Evolutionary conservation across 2,113 vertebrate genomes (phyloP).

Genomic region (Morone saxatilis): DNA sequence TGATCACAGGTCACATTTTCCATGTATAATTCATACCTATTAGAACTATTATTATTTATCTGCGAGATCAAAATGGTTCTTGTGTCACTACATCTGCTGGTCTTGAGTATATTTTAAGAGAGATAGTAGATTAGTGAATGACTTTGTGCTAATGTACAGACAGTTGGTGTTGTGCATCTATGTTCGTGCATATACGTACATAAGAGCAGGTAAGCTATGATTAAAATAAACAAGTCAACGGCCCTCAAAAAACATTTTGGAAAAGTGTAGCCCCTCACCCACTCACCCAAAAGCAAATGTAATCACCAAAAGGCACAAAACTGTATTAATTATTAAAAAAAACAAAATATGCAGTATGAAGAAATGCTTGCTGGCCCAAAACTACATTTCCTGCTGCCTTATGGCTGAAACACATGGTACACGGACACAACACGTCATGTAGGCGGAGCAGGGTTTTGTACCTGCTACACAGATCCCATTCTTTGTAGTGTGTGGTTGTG

Average conservation of each 20-base stretch:
- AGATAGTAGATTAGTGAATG: neutral
- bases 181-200: neutral
- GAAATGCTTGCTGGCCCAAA: neutral
- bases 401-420: too few species aligned
- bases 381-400: too few species aligned
- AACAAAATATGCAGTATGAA: neutral
- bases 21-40: neutral
- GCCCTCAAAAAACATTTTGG: neutral
- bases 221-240: slow-evolving; percentile 1
- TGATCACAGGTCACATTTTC: slow-evolving; percentile 2
- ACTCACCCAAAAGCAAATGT: neutral
- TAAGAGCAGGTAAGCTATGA: neutral
- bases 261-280: neutral
- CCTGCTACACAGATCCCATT: too few species aligned
- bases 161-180: neutral
- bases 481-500: too few species aligned
- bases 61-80: neutral
- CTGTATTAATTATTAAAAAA: neutral
- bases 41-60: neutral
- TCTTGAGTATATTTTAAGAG: neutral
- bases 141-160: neutral
- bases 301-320: neutral
- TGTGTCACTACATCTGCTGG: neutral
- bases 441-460: too few species aligned
- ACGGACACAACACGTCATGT: too few species aligned